These are phyloP conservation scores for Drosophila tani DNA, from an alignment of 1,140 invertebrate species.

Conservation along the genomic window DNA sequence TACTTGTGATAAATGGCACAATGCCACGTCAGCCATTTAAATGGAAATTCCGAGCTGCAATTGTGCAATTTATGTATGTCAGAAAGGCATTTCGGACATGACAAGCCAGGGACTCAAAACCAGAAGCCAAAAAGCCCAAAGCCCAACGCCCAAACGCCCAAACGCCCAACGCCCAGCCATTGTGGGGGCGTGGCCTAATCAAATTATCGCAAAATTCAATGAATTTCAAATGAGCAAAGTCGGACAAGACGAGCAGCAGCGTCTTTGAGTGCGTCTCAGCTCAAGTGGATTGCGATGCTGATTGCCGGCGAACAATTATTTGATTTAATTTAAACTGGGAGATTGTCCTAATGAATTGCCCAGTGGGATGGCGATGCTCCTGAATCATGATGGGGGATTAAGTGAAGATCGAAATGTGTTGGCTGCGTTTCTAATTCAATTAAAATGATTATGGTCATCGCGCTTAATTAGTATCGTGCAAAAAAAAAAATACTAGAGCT, in stretches of 20 bases:
- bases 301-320: constrained; percentile 44
- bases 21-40: constrained; percentile 62
- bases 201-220: constrained; percentile 68
- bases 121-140: constrained; percentile 3
- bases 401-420: constrained; percentile 18
- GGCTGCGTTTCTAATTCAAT: constrained; percentile 23
- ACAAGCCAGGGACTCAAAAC: constrained; percentile 11
- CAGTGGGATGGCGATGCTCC: constrained; percentile 6
- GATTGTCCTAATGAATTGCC: constrained; percentile 46
- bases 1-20: constrained; percentile 57
- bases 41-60: constrained; percentile 60
- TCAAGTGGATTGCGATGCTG: constrained; percentile 15
- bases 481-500: constrained; percentile 3
- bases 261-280: constrained; percentile 21
- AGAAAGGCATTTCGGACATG: constrained; percentile 45
- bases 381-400: constrained; percentile 15
- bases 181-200: constrained; percentile 58
- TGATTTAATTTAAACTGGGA: constrained; percentile 50
- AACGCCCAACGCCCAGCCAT: background rate
- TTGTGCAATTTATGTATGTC: constrained; percentile 76
- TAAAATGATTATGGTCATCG: constrained; percentile 17
- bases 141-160: background rate
- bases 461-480: background rate
- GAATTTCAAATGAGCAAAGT: constrained; percentile 59
- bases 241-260: constrained; percentile 26